Evolutionary conservation across 2,888 invertebrate species (phyloP).

Genomic region (Sycophila texana): DNA sequence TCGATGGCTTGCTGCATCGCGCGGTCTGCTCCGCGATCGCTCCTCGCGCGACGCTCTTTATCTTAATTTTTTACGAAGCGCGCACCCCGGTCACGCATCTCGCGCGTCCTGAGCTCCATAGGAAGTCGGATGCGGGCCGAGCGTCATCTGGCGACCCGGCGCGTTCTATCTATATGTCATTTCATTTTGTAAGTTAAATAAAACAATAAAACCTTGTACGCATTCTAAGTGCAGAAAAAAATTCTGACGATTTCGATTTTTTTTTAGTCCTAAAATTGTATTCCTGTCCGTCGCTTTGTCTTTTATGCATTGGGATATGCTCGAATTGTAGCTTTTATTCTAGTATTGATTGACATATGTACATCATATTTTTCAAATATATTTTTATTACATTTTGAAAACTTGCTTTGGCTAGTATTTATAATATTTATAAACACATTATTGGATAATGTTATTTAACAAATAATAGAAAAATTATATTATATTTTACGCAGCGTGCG

Average conservation of each 20-base stretch:
- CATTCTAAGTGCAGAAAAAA: constrained; percentile 56
- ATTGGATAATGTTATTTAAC: not conserved
- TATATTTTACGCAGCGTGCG: too few relatives aligned
- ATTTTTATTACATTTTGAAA: too few relatives aligned
- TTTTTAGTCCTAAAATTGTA: not conserved
- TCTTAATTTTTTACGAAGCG: constrained; percentile 33
- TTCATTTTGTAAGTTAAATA: constrained; percentile 70
- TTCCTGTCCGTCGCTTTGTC: too few relatives aligned
- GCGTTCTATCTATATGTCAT: constrained; percentile 65
- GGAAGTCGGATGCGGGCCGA: not conserved
- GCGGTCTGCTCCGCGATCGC: constrained; percentile 15
- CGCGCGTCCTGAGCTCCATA: not conserved
- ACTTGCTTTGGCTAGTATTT: not conserved
- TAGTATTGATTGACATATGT: too few relatives aligned
- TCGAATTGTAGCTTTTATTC: too few relatives aligned
- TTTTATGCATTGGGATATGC: too few relatives aligned
- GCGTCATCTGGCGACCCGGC: constrained; percentile 50
- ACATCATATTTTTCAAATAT: not conserved
- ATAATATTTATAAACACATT: not conserved
- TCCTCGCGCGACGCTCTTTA: not conserved
- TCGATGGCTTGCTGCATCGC: not conserved
- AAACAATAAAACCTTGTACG: constrained; percentile 69
- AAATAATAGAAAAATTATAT: too few relatives aligned
- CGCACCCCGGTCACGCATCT: not conserved
- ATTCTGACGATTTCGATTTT: not conserved